Base-by-base conservation (phyloP, 2,797 vertebrate species). In the Galago senegalensis region DNA sequence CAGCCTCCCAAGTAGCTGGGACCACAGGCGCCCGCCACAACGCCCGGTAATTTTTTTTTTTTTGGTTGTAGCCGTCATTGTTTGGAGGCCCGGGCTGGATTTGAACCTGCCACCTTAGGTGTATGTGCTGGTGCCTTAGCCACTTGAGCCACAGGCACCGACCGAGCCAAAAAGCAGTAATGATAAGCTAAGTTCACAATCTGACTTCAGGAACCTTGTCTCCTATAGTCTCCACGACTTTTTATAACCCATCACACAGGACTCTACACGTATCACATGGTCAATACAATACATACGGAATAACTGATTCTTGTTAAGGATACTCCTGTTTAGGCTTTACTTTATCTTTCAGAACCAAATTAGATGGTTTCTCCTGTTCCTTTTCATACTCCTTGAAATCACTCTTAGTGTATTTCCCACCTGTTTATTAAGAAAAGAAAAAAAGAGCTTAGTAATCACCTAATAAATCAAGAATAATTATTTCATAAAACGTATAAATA, bases 301-400 rank as follows among this genome's bases (percentile, higher is more conserved):
- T 25, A 7, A 87, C 2, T 72, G 40, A 72, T 40, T 96, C 40
- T 87, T 80, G 14, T 87, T 94, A 99, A 99, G 99, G 99, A 99
- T 99, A 99, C 99, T 99, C 99, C 95, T 99, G 99, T 96, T 99
- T 99, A 79, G 99, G 99, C 96, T 99, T 99, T 53, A 98, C 97
- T 98, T 99, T 99, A 84, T 99, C 99, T 97, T 99, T 99, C 77
- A 99, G 98, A 93, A 99, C 98, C 98, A 99, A 98, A 97, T 99
- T 99, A 63, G 99, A 99, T 95, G 98, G 96, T 98, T 97, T 99
- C 79, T 99, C 99, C 91, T 97, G 85, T 61, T 99, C 99, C 83
- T 99, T 99, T 98, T 99, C 99, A 4, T 99, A 99, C 17, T 99
- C 99, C 96, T 99, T 99, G 98, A 99, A 99, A 98, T 99, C 99